Conservation (phyloP, 1,140 invertebrate species). For the Drosophila guanche region DNA sequence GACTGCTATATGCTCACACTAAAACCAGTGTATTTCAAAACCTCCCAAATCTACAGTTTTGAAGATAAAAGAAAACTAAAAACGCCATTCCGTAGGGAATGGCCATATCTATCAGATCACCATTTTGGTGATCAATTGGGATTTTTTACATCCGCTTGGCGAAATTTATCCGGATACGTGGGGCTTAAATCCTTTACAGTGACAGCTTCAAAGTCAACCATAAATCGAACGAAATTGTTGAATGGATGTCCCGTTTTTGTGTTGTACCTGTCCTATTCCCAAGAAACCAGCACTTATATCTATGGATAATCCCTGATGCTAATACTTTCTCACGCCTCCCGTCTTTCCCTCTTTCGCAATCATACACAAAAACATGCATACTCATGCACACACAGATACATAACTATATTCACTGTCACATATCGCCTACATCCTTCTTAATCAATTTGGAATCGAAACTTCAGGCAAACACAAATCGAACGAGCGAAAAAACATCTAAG, state of each 20-base stretch:
- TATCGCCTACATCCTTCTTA: slow-evolving; percentile 69
- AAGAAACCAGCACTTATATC: slow-evolving; percentile 30
- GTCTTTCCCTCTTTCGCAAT: slow-evolving; percentile 17
- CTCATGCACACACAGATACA: too few species aligned
- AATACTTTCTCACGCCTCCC: slow-evolving; percentile 54
- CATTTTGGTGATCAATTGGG: too few species aligned
- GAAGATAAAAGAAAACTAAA: too few species aligned
- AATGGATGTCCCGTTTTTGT: slow-evolving; percentile 21
- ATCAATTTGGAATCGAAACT: slow-evolving; percentile 63
- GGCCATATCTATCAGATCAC: too few species aligned
- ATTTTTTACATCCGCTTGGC: too few species aligned
- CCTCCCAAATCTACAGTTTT: too few species aligned
- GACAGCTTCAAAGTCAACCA: slow-evolving; percentile 15
- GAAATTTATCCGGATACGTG: too few species aligned
- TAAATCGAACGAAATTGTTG: slow-evolving; percentile 40
- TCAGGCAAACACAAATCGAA: slow-evolving; percentile 55
- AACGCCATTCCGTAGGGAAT: too few species aligned
- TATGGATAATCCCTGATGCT: slow-evolving; percentile 43
- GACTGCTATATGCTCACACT: too few species aligned
- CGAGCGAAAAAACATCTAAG: slow-evolving; percentile 65
- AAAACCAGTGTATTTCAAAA: too few species aligned
- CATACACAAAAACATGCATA: slow-evolving; percentile 12
- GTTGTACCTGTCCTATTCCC: slow-evolving; percentile 36
- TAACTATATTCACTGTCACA: slow-evolving; percentile 57
- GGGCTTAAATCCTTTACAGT: too few species aligned